A percentile compares a stretch with the other conserved stretches of the same genome.
These are phyloP conservation scores for Anarhynchus alexandrinus DNA, from an alignment of 2,113 vertebrate species.

Conservation along the genomic window DNA sequence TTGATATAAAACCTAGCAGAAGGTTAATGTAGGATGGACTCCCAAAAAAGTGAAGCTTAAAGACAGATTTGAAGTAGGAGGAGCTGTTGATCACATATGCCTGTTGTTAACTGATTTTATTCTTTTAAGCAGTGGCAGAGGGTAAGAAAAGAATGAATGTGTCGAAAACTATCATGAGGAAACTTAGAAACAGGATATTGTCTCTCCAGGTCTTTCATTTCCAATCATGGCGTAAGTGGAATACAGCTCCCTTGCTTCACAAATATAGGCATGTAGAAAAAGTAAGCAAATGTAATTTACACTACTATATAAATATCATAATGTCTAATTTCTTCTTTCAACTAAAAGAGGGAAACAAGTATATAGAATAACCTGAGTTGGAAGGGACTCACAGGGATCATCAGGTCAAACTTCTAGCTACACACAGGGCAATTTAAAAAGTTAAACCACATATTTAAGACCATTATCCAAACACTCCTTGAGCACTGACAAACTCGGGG, in stretches of 20 bases:
- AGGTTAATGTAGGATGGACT: slow-evolving; percentile 59
- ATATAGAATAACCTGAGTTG: background rate
- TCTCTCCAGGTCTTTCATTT: background rate
- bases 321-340: background rate
- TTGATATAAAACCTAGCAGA: slow-evolving; percentile 46
- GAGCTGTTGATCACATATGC: slow-evolving; percentile 57
- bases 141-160: background rate
- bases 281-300: background rate
- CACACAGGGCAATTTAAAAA: background rate
- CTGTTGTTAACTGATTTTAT: slow-evolving; percentile 53
- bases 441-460: background rate
- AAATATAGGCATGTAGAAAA: background rate
- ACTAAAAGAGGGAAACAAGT: background rate
- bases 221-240: background rate
- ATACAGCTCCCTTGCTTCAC: background rate
- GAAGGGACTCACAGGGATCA: background rate
- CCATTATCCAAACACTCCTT: background rate
- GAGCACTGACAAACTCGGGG: background rate
- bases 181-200: background rate
- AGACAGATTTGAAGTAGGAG: slow-evolving; percentile 65
- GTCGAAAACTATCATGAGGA: background rate
- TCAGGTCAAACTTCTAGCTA: background rate
- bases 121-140: slow-evolving; percentile 29
- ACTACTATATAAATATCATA: background rate
- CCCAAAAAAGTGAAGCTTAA: slow-evolving; percentile 38